These are phyloP conservation scores for Acipenser ruthenus DNA, from an alignment of 2,797 vertebrate genomes.

Conservation along the genomic window DNA sequence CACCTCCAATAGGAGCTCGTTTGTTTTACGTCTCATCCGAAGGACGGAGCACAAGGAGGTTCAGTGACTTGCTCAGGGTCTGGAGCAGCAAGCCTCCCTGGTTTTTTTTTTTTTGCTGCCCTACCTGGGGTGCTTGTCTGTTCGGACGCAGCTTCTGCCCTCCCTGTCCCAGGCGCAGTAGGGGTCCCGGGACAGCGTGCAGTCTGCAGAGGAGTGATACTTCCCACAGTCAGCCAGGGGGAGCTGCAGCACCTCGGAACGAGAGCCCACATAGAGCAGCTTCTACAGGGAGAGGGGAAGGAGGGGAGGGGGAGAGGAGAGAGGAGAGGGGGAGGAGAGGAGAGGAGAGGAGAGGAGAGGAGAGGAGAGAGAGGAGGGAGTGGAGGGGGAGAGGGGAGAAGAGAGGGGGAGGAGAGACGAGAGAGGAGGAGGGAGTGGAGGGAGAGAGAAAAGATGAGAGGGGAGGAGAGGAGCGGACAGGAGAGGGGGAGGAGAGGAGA, in stretches of 20 bases:
- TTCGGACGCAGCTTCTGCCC: conserved; percentile 64
- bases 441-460: too few relatives aligned
- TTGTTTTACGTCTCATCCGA: too few relatives aligned
- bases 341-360: too few relatives aligned
- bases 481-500: too few relatives aligned
- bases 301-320: neutral
- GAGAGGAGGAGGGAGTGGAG: neutral
- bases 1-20: too few relatives aligned
- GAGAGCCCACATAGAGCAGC: conserved; percentile 69
- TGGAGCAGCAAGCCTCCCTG: too few relatives aligned
- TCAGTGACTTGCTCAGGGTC: too few relatives aligned
- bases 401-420: neutral
- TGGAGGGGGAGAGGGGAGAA: conserved; percentile 1
- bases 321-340: too few relatives aligned
- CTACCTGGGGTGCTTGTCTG: conserved; percentile 67
- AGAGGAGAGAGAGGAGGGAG: neutral
- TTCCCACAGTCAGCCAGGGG: conserved; percentile 73
- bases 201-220: conserved; percentile 71
- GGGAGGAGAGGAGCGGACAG: too few relatives aligned
- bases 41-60: too few relatives aligned
- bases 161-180: conserved; percentile 74
- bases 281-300: conserved; percentile 40
- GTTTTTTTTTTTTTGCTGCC: neutral
- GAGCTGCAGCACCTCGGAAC: conserved; percentile 67
- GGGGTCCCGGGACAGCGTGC: conserved; percentile 66